A percentile compares a stretch with the other conserved stretches of the same genome.
Conservation (phyloP, 2,797 vertebrate genomes). For the Sebastes trivittatus region DNA sequence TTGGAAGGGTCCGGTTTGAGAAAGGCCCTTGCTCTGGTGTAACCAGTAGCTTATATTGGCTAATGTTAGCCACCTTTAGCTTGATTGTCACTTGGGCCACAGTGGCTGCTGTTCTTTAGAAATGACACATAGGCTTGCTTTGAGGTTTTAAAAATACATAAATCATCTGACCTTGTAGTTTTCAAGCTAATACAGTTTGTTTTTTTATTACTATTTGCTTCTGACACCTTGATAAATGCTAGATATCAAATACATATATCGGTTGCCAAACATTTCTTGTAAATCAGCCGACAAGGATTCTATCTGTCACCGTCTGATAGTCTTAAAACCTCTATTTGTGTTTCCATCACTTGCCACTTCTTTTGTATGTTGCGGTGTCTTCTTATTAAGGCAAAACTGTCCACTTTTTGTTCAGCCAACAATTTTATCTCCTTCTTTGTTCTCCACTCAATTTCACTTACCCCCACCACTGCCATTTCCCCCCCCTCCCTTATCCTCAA, state of each 20-base stretch:
- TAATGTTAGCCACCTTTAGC: not conserved
- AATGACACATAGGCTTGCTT: not conserved
- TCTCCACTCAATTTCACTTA: slow-evolving; percentile 31
- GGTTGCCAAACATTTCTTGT: not conserved
- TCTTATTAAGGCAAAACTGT: slow-evolving; percentile 18
- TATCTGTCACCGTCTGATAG: not conserved
- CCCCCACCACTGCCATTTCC: not conserved
- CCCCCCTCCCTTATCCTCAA: slow-evolving; percentile 35
- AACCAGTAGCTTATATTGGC: not conserved
- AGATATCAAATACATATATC: not conserved
- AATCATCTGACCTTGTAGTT: not conserved
- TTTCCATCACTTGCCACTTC: not conserved
- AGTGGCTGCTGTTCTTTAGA: not conserved
- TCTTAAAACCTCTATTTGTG: not conserved
- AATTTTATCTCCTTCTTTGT: slow-evolving; percentile 41
- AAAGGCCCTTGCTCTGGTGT: not conserved
- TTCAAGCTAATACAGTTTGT: not conserved
- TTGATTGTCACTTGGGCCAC: not conserved
- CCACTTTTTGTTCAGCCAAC: slow-evolving; percentile 41
- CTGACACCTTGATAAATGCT: not conserved
- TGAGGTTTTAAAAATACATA: not conserved
- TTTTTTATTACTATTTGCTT: not conserved
- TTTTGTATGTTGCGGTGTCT: slow-evolving; percentile 1
- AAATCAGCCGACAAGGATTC: not conserved
- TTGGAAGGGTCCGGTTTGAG: no score